A percentile compares a stretch with the other conserved stretches of the same genome.
phyloP scores from a whole-genome alignment of 2,888 invertebrate genomes.

The Dasypolia templi region DNA sequence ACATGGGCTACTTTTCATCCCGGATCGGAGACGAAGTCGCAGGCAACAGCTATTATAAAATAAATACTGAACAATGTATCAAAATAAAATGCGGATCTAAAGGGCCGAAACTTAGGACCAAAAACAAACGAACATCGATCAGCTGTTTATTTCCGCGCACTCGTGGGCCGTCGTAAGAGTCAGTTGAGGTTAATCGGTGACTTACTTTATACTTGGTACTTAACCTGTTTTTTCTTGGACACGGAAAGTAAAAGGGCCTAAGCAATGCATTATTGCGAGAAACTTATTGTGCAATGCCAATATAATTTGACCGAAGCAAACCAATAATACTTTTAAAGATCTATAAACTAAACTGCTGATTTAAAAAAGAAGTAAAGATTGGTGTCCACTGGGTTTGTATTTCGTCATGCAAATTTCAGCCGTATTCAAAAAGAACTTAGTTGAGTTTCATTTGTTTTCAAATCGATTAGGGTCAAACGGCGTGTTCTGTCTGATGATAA shows the following conservation, averaged over 20 bases:
- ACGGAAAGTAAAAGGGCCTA: slow-evolving; percentile 51
- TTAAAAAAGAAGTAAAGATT: background rate
- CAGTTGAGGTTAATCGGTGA: slow-evolving; percentile 37
- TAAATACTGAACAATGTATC: background rate
- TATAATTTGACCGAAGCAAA: background rate
- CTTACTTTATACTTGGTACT: slow-evolving; percentile 30
- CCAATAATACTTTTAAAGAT: slow-evolving; percentile 11
- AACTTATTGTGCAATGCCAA: slow-evolving; percentile 45
- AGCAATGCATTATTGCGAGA: slow-evolving; percentile 39
- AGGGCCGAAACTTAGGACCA: background rate
- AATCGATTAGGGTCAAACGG: slow-evolving; percentile 11
- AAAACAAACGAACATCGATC: slow-evolving; percentile 11
- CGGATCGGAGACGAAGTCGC: too few species aligned
- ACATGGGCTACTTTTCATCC: too few species aligned
- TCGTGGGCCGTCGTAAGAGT: slow-evolving; percentile 24
- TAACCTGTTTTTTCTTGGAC: slow-evolving; percentile 52
- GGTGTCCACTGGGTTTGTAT: background rate
- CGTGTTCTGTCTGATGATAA: background rate
- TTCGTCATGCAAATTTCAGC: background rate
- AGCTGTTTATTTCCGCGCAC: slow-evolving; percentile 20
- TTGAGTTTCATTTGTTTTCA: slow-evolving; percentile 6
- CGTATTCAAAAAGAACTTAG: slow-evolving; percentile 6
- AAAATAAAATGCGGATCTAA: background rate
- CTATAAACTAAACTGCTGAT: background rate
- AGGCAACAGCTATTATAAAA: too few species aligned